Base-by-base conservation (phyloP, 2,888 invertebrate species). In the Apodemia mormo region DNA sequence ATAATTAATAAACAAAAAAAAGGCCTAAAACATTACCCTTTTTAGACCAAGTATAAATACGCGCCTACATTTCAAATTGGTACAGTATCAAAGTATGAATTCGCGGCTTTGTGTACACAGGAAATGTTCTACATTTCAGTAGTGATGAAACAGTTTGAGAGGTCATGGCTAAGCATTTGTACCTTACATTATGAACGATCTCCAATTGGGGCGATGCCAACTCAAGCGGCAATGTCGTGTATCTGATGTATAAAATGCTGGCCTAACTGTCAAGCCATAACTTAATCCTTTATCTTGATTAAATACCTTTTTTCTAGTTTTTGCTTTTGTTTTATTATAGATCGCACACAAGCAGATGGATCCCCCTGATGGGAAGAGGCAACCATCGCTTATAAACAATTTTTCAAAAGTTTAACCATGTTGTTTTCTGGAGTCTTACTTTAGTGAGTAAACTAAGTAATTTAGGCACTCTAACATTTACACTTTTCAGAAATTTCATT, bases 51-150 rank as follows among this genome's bases (percentile, higher is more conserved):
- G 52, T 52, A n/a, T n/a, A 52, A n/a, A 52, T 52, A 7, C n/a
- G n/a, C 52, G 52, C 52, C 52, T 52, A 52, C 52, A 52, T 52
- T 52, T n/a, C 4, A 52, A n/a, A 52, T 52, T 52, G 52, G 52
- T 52, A 52, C 49, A 49, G 14, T 52, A n/a, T 52, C 52, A 52
- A 52, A 52, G 52, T 52, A 52, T 52, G 52, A 61, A 61, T 30
- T 58, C 8, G 33, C 33, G 33, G 14, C 61, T 30, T 30, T 33
- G 33, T 61, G 30, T 14, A 33, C 7, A 14, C 33, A 61, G 33
- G 14, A 61, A 61, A 61, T 61, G 61, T 61, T 61, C 61, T 33
- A 61, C 61, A 61, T 61, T 61, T 61, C 33, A 61, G 52, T 52
- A 52, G 61, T 37, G 61, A 61, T 61, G 61, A 61, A 61, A 61